phyloP scores from a whole-genome alignment of 1,140 invertebrate genomes.

The Harlomillsia oculata region DNA sequence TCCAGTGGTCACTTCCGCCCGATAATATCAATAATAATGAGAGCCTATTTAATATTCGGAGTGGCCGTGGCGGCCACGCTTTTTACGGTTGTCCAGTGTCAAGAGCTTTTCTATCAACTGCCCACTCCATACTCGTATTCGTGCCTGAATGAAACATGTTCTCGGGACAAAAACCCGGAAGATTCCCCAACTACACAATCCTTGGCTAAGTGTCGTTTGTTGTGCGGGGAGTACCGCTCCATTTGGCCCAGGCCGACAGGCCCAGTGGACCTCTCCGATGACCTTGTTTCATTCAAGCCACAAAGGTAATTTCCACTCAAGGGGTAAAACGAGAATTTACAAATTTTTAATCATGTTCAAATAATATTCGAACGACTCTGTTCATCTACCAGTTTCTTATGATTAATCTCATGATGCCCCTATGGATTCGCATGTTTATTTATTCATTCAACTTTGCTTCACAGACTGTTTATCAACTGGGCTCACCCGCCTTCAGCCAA shows the following conservation, averaged over 20 bases:
- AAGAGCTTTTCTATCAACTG: conserved; percentile 35
- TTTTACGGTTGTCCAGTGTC: background rate
- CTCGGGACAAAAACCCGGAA: conserved; percentile 34
- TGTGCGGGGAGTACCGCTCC: conserved; percentile 54
- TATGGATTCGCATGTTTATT: no score
- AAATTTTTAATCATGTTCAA: no score
- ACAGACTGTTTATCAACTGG: conserved; percentile 35
- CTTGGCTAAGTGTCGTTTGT: conserved; percentile 48
- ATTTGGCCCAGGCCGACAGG: conserved; percentile 60
- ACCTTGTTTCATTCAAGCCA: conserved; percentile 35
- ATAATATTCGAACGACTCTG: no score
- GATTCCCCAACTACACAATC: conserved; percentile 33
- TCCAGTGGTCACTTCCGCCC: no score
- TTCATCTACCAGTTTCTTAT: no score
- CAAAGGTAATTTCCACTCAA: conserved; percentile 31
- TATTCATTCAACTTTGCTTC: background rate
- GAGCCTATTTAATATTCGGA: no score
- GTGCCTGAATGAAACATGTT: conserved; percentile 35
- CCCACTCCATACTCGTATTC: conserved; percentile 34
- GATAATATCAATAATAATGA: no score
- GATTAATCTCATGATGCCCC: no score
- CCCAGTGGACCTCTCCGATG: conserved; percentile 34
- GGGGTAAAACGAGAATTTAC: no score
- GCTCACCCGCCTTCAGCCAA: conserved; percentile 33
- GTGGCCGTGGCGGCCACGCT: background rate